phyloP scores from a whole-genome alignment of 2,797 vertebrate genomes.

The Eurystomus glaucurus region DNA sequence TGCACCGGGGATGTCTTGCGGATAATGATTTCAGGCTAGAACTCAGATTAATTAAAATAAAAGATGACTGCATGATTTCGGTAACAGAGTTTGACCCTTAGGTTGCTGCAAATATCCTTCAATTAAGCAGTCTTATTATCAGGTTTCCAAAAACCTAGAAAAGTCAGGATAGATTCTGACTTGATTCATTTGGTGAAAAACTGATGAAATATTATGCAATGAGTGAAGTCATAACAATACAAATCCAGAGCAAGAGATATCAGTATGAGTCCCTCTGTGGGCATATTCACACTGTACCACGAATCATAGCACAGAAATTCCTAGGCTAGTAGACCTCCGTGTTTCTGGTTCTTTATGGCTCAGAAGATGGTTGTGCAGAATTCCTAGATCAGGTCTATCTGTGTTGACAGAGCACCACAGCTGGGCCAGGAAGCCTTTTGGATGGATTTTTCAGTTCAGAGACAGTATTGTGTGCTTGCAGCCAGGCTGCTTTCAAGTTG shows the following conservation, averaged over 20 bases:
- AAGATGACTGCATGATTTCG: neutral
- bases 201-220: neutral
- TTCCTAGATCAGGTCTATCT: neutral
- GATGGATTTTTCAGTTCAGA: neutral
- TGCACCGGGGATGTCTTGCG: neutral
- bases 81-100: neutral
- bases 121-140: slow-evolving; percentile 19
- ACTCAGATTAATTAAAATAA: slow-evolving; percentile 22
- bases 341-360: neutral
- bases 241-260: neutral
- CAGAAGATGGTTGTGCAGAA: neutral
- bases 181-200: neutral
- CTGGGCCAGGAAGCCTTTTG: neutral
- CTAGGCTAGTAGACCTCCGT: neutral
- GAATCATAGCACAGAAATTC: neutral
- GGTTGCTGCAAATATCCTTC: neutral
- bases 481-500: neutral
- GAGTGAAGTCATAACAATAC: neutral
- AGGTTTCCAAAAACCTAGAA: neutral
- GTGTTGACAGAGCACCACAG: neutral
- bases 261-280: neutral
- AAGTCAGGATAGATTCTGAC: neutral
- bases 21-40: slow-evolving; percentile 27
- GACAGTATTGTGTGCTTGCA: neutral
- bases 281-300: neutral